Percentiles rank a stretch among this genome's conserved stretches.
phyloP scores from a whole-genome alignment of 2,888 invertebrate species.

The Crematogaster levior region DNA sequence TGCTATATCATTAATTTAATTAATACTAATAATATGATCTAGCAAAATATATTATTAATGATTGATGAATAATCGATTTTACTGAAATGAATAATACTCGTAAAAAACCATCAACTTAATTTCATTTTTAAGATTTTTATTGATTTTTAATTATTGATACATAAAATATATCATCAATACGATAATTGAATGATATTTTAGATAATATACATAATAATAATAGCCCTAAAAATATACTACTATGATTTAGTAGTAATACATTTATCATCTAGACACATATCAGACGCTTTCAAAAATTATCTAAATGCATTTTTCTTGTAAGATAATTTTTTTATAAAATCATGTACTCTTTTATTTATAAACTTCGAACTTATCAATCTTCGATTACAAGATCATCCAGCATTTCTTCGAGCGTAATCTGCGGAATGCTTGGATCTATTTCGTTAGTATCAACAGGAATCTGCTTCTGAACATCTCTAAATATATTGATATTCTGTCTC shows the following conservation, averaged over 20 bases:
- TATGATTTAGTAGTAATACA: not conserved
- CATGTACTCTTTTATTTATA: not conserved
- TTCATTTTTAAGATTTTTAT: not conserved
- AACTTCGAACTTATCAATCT: slow-evolving; percentile 87
- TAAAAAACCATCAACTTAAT: not conserved
- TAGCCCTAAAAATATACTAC: slow-evolving; percentile 14
- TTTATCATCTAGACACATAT: not conserved
- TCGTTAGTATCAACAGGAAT: slow-evolving; percentile 88
- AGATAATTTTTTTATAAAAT: not conserved
- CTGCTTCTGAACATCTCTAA: slow-evolving; percentile 88
- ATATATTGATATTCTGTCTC: slow-evolving; percentile 97
- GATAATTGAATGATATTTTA: slow-evolving; percentile 2
- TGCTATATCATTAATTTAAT: no score
- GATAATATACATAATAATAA: slow-evolving; percentile 7
- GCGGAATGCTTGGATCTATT: slow-evolving; percentile 90
- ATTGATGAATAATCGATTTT: not conserved
- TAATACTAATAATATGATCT: no score
- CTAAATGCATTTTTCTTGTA: not conserved
- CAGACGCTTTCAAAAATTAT: not conserved
- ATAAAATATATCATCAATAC: slow-evolving; percentile 26
- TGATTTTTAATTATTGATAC: not conserved
- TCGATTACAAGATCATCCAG: slow-evolving; percentile 94
- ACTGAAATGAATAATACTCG: not conserved
- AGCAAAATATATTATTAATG: not conserved
- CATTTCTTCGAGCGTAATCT: slow-evolving; percentile 96